Evolutionary conservation across 2,888 invertebrate genomes (phyloP), one percentile per base, ranked within the genome.

Genomic region (Tetanocera ferruginea): DNA sequence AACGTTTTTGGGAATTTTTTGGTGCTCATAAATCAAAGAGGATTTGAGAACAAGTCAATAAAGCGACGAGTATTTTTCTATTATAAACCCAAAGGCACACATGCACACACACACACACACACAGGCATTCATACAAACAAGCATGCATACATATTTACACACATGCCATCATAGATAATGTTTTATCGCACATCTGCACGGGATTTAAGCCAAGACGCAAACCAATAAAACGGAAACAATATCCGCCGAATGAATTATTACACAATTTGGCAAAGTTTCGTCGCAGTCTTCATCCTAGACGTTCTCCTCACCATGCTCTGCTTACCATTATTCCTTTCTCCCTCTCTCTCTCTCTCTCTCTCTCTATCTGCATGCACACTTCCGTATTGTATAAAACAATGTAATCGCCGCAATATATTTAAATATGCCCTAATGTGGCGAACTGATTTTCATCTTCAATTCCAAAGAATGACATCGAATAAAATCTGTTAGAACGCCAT

Each of bases 221-320:
- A 76, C 62, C 69, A 70, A 69, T 70, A 70, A 70, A 70, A 55
- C 60, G 72, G 57, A 72, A 73, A 67, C 75, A 67, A 75, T 43
- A 43, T 75, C 75, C 62, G 51, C 19, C 57, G 82, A 83, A 85
- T 85, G 85, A 85, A 85, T 83, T 85, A 85, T 85, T 82, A 83
- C 84, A 84, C 85, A 85, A 85, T 85, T 85, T 85, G 81, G 83
- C 81, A 84, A 85, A 84, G 83, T 85, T 84, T 84, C 83, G 73
- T 55, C 51, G 69, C 51, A 17, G 52, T 25, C 62, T 72, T 43
- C 19, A 34, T 60, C 34, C 31, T 23, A 31, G 28, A 25, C 57
- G 55, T 43, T 43, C 43, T 43, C 11, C 43, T 43, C 9, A 11
- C 52, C 70, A 43, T 52, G 19, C 55, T 37, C 14, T 17, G n/a